Base-by-base conservation (phyloP, 2,113 vertebrate species). In the Ictalurus punctatus region DNA sequence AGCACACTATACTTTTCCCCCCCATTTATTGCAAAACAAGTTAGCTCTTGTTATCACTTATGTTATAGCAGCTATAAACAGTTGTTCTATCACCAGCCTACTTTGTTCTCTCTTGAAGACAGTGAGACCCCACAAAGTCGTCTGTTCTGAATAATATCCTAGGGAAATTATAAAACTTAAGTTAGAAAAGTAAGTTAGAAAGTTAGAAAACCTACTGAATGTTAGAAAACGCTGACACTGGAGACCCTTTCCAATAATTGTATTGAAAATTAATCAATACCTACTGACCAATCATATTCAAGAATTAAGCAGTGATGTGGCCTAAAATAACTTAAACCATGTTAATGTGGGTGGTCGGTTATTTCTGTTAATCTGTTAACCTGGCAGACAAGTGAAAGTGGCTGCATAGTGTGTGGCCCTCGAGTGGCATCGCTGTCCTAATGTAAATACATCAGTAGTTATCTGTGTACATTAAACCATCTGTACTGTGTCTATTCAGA, bases 341-440 rank as follows among this genome's bases (percentile, higher is more conserved):
- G 40, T 48, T 91, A 90, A 87, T 86, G 83, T 94, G 92, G 93
- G 94, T 94, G 94, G 92, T 92, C 91, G 56, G 81, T 44, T 90
- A 63, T 90, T 61, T 89, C 52, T 71, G 23, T 34, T 84, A 69
- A 83, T 82, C 63, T 80, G 86, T 90, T 88, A 48, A 48, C 14
- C 58, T 81, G 73, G 83, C 80, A 81, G 37, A 73, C 63, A 19
- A 54, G 71, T 88, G 37, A 90, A 89, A 89, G 61, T 40, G 76
- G 48, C 84, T 76, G 76, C 85, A 69, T 79, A 86, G 65, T 90
- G 91, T 93, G 92, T 92, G 25, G 88, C 83, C 88, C 44, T 23
- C 81, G 71, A 84, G 85, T 87, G 63, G 73, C 40, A 85, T 90
- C 67, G 61, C 34, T 78, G 84, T 83, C 71, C 83, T 86, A 79